Base-by-base conservation (phyloP, 2,797 vertebrate species). In the Scomberomorus guttatus region DNA sequence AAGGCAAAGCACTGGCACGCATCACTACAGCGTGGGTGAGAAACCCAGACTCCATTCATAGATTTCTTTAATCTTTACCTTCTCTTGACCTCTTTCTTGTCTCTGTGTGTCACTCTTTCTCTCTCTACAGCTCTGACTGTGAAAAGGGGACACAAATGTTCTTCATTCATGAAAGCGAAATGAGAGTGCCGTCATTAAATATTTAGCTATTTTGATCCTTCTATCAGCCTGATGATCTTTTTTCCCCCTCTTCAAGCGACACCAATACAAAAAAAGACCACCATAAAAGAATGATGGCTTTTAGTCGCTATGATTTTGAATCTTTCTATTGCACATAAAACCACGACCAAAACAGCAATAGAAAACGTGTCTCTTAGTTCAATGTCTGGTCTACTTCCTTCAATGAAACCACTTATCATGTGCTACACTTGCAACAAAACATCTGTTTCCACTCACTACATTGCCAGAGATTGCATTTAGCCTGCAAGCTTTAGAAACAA, bases 41-140 rank as follows among this genome's bases (percentile, higher is more conserved):
- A 67, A 34, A 77, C 72, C 78, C 67, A 86, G 73, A 74, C 82
- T 89, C 82, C 94, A 94, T 95, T 95, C 93, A 95, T 84, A 82
- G 85, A 84, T 87, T 76, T 51, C 44, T 67, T 25, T 84, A 72
- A 80, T 64, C 77, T 74, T 80, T 62, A 78, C 83, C 84, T 80
- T 74, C 42, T 27, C 50, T 25, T 39, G 39, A 82, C 79, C 85
- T 79, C 75, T 65, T 60, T 80, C 32, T 20, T 5, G 44, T 62
- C 52, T 71, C 46, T 71, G 62, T 72, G 65, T 76, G 75, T 82
- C 72, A 22, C 77, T 65, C 54, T 57, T 22, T 52, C 51, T 37
- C 29, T 37, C 29, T 66, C 44, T 72, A 54, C 72, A 50, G 76
- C 29, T 63, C 25, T 10, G 13, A 57, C 63, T 77, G 51, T 42